phyloP scores from a whole-genome alignment of 1,140 invertebrate genomes.

The Paraescarpia echinospica region DNA sequence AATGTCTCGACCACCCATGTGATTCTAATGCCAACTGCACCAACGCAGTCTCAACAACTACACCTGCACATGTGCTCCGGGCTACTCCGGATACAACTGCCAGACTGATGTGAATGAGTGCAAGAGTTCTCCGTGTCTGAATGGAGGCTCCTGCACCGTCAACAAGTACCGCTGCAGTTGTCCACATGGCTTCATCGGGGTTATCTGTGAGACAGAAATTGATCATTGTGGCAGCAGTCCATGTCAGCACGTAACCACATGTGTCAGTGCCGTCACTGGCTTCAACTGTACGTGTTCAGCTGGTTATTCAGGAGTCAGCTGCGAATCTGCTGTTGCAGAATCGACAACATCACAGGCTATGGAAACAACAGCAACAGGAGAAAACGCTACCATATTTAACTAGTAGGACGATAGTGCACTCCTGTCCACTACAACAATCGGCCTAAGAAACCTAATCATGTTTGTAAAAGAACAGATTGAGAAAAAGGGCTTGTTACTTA shows the following conservation, averaged over 20 bases:
- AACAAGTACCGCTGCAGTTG: constrained; percentile 25
- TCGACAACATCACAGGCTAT: background rate
- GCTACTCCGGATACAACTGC: no score
- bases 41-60: no score
- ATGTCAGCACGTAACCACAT: background rate
- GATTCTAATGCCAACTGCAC: no score
- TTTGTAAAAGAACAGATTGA: no score
- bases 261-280: background rate
- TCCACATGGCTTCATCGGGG: constrained; percentile 45
- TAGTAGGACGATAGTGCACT: no score
- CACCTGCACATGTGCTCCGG: no score
- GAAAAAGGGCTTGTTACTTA: no score
- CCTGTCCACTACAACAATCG: no score
- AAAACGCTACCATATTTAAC: no score
- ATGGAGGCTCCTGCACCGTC: constrained; percentile 21
- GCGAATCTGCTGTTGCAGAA: background rate
- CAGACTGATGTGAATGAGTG: constrained; percentile 21
- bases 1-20: no score
- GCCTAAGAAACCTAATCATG: no score
- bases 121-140: constrained; percentile 23
- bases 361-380: background rate
- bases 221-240: background rate
- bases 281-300: background rate
- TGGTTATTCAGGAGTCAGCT: background rate
- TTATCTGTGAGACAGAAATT: constrained; percentile 39